Evolutionary conservation across 2,797 vertebrate species (phyloP), one percentile per base, ranked within the genome.

Genomic region (Sebastes alutus): DNA sequence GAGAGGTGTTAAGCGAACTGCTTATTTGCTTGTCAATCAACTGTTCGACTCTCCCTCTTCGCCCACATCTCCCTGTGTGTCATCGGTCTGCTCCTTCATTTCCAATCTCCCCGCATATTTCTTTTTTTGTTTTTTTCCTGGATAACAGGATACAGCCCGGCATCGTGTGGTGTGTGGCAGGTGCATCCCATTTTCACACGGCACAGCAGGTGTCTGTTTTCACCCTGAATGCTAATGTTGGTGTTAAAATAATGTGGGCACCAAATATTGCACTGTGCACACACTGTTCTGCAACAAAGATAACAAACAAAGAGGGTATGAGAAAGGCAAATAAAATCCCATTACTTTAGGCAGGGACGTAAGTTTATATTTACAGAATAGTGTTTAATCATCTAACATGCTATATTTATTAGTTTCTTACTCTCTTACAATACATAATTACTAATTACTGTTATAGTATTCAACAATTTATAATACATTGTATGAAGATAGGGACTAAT

Each of bases 1-100:
- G 61, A 75, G 63, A 90, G 73, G 89, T 89, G 87, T 87, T 84
- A 82, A 93, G 72, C 4, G 10, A 85, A 46, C 82, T 79, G 77
- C 88, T 87, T 83, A 83, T 92, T 88, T 90, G 67, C 81, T 73
- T 92, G 89, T 89, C 92, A 93, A 83, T 91, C 91, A 89, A 29
- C 20, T 13, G 29, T 35, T 30, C 72, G 80, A 80, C 81, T 66
- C 68, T 59, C 25, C 1, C 60, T 64, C 11, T 25, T 27, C 71
- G 58, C 78, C 81, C 80, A 77, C 82, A 54, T 79, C 75, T 67
- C 58, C 65, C 67, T 58, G 49, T 73, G 76, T 87, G 72, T 85
- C 88, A 66, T 78, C 72, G 9, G 68, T 73, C 72, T 66, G 63
- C 70, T 71, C 63, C 59, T 78, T 87, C 75, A 80, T 89, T 91